Base-by-base conservation (phyloP, 2,113 vertebrate species). In the Apaloderma vittatum region DNA sequence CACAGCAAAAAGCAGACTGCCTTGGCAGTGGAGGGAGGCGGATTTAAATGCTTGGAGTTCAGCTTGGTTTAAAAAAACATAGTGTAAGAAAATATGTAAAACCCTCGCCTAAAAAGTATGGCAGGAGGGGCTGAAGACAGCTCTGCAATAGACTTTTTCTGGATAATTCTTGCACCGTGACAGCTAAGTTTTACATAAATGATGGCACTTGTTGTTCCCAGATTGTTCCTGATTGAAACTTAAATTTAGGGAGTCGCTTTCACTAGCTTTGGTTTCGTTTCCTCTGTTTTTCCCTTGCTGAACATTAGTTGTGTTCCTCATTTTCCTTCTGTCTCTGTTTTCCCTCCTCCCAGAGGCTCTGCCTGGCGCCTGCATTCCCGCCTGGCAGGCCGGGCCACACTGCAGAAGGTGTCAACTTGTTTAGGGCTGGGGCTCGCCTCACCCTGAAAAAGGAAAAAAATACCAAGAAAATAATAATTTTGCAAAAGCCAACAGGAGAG, bases 21-120 rank as follows among this genome's bases (percentile, higher is more conserved):
- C 6, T 3, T 3, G 12, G 15, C 4, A 40, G 15, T 0, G 1
- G 10, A 11, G 9, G 3, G 13, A n/a, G 15, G 14, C 5, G 13
- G 3, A 1, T 13, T 18, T 12, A 71, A 3, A 17, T 20, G 46
- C 46, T 20, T 6, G 9, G 45, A 4, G 29, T 63, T 23, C 3
- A 2, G 4, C 3, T 2, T 7, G 27, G 1, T 23, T 48, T 23
- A 40, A 40, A 40, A 40, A 40, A 40, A 9, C 10, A 12, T 9
- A 40, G 40, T 40, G 40, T 40, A 40, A 40, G 40, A 40, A 40
- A 40, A 40, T 12, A 40, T 29, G 15, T 19, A 67, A 79, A 67
- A 58, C 6, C 1, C 0, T 45, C 22, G 46, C 9, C 34, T 63
- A 72, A n/a, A 55, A 93, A 20, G 10, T 40, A 6, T 0, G n/a